phyloP scores from a whole-genome alignment of 2,113 vertebrate genomes.

The Sminthopsis crassicaudata region DNA sequence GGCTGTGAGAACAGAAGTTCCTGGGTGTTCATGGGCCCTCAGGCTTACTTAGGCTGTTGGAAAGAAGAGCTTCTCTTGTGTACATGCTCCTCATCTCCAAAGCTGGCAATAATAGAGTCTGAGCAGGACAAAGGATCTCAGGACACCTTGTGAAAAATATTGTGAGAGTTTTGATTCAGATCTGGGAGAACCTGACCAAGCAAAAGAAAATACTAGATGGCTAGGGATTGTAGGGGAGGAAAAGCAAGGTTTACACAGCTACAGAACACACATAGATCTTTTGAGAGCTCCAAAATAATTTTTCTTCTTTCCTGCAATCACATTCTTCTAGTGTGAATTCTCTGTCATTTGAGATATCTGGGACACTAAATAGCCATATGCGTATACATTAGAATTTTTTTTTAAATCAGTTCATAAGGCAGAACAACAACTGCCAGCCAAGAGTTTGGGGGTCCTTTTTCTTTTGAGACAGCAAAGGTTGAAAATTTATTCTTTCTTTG shows the following conservation, averaged over 20 bases:
- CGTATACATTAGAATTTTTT: background rate
- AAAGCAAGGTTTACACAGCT: background rate
- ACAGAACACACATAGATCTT: background rate
- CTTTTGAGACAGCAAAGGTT: background rate
- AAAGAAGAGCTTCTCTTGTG: constrained; percentile 81
- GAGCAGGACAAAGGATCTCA: constrained; percentile 85
- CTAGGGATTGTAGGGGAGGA: background rate
- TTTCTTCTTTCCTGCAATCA: constrained; percentile 5
- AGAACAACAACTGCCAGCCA: background rate
- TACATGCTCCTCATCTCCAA: constrained; percentile 85
- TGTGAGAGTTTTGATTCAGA: constrained; percentile 93
- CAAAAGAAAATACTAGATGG: constrained; percentile 6
- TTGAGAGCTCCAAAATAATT: background rate
- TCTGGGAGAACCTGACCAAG: constrained; percentile 90
- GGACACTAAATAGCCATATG: background rate
- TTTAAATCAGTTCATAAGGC: constrained; percentile 4
- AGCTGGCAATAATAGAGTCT: constrained; percentile 82
- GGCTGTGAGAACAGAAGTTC: background rate
- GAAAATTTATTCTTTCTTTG: background rate
- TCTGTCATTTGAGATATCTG: background rate
- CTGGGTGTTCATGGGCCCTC: background rate
- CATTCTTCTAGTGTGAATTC: constrained; percentile 21
- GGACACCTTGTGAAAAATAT: constrained; percentile 87
- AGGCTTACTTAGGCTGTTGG: constrained; percentile 78
- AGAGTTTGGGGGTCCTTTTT: background rate